A percentile compares a stretch with the other conserved stretches of the same genome.
Conservation (phyloP, 2,888 invertebrate species). For the Microchrysa polita region DNA sequence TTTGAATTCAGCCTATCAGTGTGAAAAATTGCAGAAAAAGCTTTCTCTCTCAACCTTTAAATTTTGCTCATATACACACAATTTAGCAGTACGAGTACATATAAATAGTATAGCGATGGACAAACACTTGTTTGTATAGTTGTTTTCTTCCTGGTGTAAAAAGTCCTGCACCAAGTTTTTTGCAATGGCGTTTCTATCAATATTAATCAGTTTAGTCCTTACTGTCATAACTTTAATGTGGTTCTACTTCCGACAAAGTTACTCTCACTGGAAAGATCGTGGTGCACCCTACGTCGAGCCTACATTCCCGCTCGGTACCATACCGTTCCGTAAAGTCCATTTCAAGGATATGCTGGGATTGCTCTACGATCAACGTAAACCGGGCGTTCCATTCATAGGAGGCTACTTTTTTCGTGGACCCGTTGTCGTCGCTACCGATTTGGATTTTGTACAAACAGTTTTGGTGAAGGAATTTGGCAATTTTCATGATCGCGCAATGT, state of each 20-base stretch:
- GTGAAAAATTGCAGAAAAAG: no score
- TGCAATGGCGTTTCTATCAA: neutral
- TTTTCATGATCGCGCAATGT: slow-evolving; percentile 61
- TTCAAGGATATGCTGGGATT: slow-evolving; percentile 53
- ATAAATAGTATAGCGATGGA: no score
- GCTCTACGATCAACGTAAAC: slow-evolving; percentile 56
- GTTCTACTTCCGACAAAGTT: neutral
- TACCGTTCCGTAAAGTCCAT: slow-evolving; percentile 47
- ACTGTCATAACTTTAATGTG: slow-evolving; percentile 33
- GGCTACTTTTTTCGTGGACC: slow-evolving; percentile 56
- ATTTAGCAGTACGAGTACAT: no score
- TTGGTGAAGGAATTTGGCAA: slow-evolving; percentile 62
- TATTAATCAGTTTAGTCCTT: neutral
- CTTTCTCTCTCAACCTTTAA: no score
- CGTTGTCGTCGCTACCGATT: slow-evolving; percentile 53
- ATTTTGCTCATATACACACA: no score
- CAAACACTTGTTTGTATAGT: no score
- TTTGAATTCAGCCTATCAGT: no score
- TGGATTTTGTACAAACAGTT: slow-evolving; percentile 56
- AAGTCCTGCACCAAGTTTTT: no score
- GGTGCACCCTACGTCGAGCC: slow-evolving; percentile 51
- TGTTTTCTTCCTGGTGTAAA: no score
- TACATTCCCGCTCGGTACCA: slow-evolving; percentile 53
- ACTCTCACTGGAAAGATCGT: slow-evolving; percentile 25
- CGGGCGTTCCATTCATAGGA: slow-evolving; percentile 55